Evolutionary conservation across 2,113 vertebrate genomes (phyloP), one percentile per base, ranked within the genome.

Genomic region (Octodon degus): DNA sequence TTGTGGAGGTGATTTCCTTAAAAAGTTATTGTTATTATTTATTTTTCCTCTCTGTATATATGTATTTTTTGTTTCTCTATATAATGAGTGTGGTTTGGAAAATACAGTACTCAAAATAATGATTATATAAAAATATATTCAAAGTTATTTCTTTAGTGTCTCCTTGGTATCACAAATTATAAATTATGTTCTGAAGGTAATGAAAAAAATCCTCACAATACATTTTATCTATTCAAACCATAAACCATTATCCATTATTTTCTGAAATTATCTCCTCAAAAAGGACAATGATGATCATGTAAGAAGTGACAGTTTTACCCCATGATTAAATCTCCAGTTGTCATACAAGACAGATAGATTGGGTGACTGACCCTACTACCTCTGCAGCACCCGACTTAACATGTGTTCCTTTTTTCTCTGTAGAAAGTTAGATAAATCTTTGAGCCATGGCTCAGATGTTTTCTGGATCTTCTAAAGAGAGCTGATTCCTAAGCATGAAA

Each of bases 81-180:
- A 67, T 82, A 68, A 86, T 74, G 32, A 77, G 4, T 82, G 22
- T 40, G 27, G 12, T 89, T 91, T 62, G 5, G 20, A 93, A 79
- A 93, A 83, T 50, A 85, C 1, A 5, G 12, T 20, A 86, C 37
- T 14, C 76, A 20, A 90, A 85, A 88, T 40, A 93, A 43, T 50
- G 9, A n/a, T 25, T 30, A 43, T 25, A 10, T 67, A 19, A 47
- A 40, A 77, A 85, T 50, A 30, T 70, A 65, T 34, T 93, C 60
- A 68, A 96, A 91, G 40, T 60, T 47, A 67, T 86, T 89, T 91
- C 7, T 63, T 90, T 34, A 90, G 24, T 8, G 86, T 63, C 32
- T 16, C 2, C 27, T 86, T 94, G 83, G n/a, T 14, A 76, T 8
- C 83, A 14, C 63, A 76, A 19, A 90, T 32, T 87, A 68, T 63